Base-by-base conservation (phyloP, 2,888 invertebrate genomes). In the Acheta domesticus region DNA sequence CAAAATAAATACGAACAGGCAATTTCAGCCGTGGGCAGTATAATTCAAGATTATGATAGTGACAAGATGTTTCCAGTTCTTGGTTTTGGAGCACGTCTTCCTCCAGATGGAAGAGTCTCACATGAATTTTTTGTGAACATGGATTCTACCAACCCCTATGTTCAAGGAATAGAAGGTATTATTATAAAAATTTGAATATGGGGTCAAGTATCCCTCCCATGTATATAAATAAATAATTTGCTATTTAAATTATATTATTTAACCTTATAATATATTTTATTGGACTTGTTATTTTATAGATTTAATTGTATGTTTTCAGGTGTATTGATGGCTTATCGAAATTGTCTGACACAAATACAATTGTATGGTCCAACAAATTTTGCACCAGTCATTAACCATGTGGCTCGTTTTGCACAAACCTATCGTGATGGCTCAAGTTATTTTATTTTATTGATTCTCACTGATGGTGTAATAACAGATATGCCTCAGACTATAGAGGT, bases 391-490 rank as follows among this genome's bases (percentile, higher is more conserved):
- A 88, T 91, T 79, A 88, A 89, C 81, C 89, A 89, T 84, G 87
- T 87, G 5, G 85, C 86, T 11, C 84, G 84, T 80, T 89, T 89
- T 86, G 90, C 89, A 3, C 81, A 85, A 48, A 84, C 86, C 20
- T 86, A 86, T 82, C 84, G 84, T 80, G 88, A 88, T 84, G 90
- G 90, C 11, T 86, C 87, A 77, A 86, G 88, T 82, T 91, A 91
- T 84, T 89, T 89, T 85, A 89, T 91, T 75, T 86, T 91, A 74
- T 86, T 91, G 75, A 91, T 91, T 79, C 87, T 91, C 77, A 91
- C 91, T 2, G 91, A 91, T 85, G 91, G 91, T 4, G 88, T 90
- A 75, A 91, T 91, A 81, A 89, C 89, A 4, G 91, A 91, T 84
- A 89, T 91, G 88, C 86, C 86, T 11, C 86, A 87, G 83, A 89